Evolutionary conservation across 2,797 vertebrate species (phyloP), one percentile per base, ranked within the genome.

Genomic region (Enteromius thamalakanensis): DNA sequence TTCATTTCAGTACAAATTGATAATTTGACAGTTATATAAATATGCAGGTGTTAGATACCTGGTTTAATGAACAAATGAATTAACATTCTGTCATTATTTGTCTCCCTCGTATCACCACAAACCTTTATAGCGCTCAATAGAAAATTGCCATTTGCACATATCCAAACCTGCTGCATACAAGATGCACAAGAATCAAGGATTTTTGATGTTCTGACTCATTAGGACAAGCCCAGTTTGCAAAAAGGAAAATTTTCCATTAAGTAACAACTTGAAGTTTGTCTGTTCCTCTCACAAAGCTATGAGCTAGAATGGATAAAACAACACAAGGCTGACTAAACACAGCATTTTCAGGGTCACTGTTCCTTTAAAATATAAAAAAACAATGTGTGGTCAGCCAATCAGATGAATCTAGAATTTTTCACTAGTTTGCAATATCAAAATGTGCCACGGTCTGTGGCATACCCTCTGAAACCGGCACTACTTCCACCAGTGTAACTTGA

Each of bases 401-500:
- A 49, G 76, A 64, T 53, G 10, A 23, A 26, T 11, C 29, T 79
- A 29, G 32, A 8, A 40, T 34, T 53, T 76, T 51, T 40, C 14
- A 9, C 14, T 49, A 69, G 21, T 8, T 69, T 70, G 23, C n/a
- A 29, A 45, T 45, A 70, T 74, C 15, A 68, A 40, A 68, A 79
- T 68, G 62, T 68, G n/a, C 32, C n/a, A 17, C 23, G 9, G 49
- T 34, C 10, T 53, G 29, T 34, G 17, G 15, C 47, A 17, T 19
- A 29, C 29, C 0, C 2, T 10, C 58, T 71, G 37, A n/a, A 37
- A 23, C n/a, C 23, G 37, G 64, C 32, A 26, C 14, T 40, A 55
- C n/a, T 71, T 77, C 72, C 19, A 23, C 32, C 29, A 49, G 23
- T 65, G 55, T 62, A 68, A 82, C 76, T 37, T 49, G 37, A 51